A percentile compares a stretch with the other conserved stretches of the same genome.
Conservation (phyloP, 2,113 vertebrate genomes). For the Thermophis baileyi region DNA sequence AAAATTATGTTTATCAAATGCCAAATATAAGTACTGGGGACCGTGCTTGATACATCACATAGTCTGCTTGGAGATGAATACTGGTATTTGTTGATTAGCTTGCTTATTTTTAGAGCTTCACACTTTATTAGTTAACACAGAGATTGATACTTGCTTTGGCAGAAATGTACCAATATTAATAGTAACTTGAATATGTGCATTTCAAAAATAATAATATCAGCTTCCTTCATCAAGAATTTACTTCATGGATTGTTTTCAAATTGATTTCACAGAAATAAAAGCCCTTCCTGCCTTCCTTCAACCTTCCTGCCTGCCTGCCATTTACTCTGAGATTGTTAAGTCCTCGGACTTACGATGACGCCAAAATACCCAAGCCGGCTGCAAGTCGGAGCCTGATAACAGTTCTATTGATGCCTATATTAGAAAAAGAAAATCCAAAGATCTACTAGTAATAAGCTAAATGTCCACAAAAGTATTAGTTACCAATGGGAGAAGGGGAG, state of each 20-base stretch:
- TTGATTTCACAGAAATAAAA: neutral
- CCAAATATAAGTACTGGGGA: neutral
- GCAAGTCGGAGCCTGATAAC: too few species aligned
- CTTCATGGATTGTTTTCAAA: neutral
- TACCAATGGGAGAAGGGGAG: neutral
- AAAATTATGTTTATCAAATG: neutral
- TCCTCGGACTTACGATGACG: too few species aligned
- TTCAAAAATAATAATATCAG: neutral
- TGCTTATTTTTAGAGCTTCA: neutral
- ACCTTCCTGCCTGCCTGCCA: neutral
- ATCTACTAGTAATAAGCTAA: neutral
- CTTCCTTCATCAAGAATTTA: neutral
- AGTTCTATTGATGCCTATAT: neutral
- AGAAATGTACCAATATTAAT: neutral
- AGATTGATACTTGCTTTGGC: neutral
- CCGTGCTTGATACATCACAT: neutral
- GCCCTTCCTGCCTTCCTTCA: neutral
- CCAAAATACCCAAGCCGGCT: too few species aligned
- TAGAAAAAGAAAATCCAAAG: neutral
- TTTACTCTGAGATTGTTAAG: neutral
- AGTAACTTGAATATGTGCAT: neutral
- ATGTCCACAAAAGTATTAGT: neutral
- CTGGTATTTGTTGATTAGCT: neutral
- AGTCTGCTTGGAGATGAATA: neutral
- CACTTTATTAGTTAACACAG: neutral